A percentile compares a stretch with the other conserved stretches of the same genome.
Evolutionary conservation across 2,888 invertebrate genomes (phyloP).

Genomic region (Cephus sareptanus): DNA sequence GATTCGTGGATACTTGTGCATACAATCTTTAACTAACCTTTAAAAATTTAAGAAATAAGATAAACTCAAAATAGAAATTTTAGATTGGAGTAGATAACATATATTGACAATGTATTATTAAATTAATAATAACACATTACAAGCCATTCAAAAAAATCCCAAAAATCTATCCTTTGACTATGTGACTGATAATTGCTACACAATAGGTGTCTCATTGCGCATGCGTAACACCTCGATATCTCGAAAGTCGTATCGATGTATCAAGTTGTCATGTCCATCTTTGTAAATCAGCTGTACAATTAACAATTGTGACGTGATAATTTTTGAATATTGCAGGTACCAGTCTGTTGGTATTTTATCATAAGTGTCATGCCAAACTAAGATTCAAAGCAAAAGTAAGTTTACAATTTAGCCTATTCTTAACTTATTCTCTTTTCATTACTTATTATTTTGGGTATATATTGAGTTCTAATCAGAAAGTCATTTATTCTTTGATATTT

Average conservation of each 20-base stretch:
- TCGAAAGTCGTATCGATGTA: neutral
- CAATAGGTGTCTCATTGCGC: neutral
- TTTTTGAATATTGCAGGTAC: neutral
- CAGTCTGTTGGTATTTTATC: neutral
- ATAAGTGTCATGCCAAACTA: neutral
- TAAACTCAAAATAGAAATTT: neutral
- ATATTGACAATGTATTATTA: neutral
- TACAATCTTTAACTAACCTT: neutral
- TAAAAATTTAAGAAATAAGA: neutral
- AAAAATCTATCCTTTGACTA: neutral
- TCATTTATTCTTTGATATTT: neutral
- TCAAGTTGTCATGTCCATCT: neutral
- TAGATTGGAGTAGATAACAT: neutral
- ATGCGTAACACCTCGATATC: neutral
- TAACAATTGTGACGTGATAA: neutral
- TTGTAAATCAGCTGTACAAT: neutral
- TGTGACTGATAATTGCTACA: neutral
- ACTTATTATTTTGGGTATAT: neutral
- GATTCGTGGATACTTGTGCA: neutral
- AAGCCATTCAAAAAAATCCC: neutral
- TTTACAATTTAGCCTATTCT: neutral
- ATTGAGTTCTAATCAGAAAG: neutral
- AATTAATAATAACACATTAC: neutral
- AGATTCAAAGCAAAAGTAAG: neutral
- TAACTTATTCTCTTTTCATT: neutral